Evolutionary conservation across 2,797 vertebrate species (phyloP), one percentile per base, ranked within the genome.

Genomic region (Myotis daubentonii): DNA sequence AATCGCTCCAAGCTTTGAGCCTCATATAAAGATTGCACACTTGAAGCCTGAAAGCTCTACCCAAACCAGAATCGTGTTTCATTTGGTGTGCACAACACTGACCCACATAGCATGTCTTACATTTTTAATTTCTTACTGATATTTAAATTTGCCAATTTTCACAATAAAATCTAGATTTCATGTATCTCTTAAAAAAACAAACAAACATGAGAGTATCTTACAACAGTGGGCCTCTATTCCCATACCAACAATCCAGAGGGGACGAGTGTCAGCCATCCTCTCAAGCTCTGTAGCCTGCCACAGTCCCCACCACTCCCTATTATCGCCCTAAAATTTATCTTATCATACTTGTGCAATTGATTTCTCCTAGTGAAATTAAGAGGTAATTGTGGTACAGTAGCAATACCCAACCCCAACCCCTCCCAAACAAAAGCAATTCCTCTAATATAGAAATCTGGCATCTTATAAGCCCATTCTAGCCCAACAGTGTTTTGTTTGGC

Each of bases 111-210:
- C 25, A 47, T n/a, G 87, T 72, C 51, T 80, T 80, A 74, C 3
- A 28, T 10, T 55, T 93, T 72, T 23, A 88, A 81, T 92, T 44
- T 79, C 23, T 80, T 76, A 60, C 16, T 90, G 38, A 36, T 74
- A 80, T 47, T 65, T 79, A 60, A 65, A 51, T 85, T 76, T 88
- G 22, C 70, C 70, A 60, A 23, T 83, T 83, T 78, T 93, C 78
- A 79, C 30, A 53, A 7, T 85, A 47, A 93, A 82, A 70, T 91
- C 71, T 93, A 95, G 44, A 79, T 38, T 79, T 65, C 53, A 78
- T 20, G 57, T 60, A 60, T 47, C 41, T 89, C 79, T 74, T 74
- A 5, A 36, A 88, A 92, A 30, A 30, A 30, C 8, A 55, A 2
- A 30, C 8, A 57, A 23, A 60, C 78, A 70, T 30, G 17, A 86